Percentiles rank a stretch among this genome's conserved stretches.
phyloP scores from a whole-genome alignment of 2,888 invertebrate genomes.

The Agonum fuliginosum region DNA sequence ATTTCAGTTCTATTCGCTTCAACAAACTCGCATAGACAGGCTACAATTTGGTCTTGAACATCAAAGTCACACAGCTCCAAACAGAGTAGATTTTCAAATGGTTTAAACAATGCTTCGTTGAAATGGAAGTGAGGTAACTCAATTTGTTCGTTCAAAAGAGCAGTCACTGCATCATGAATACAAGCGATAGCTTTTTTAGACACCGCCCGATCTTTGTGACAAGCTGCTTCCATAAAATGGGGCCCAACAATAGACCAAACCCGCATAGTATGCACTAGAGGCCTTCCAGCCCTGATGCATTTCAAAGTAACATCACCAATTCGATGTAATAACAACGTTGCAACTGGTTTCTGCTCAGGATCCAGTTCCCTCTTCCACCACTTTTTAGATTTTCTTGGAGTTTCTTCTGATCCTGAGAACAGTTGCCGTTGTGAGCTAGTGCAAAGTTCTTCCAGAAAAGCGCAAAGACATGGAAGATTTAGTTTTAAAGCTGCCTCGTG shows the following conservation, averaged over 20 bases:
- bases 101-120: conserved; percentile 95
- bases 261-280: conserved; percentile 92
- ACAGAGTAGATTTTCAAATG: conserved; percentile 95
- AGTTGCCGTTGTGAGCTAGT: conserved; percentile 86
- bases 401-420: conserved; percentile 71
- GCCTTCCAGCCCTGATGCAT: conserved; percentile 89
- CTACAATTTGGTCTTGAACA: conserved; percentile 91
- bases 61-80: conserved; percentile 95
- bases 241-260: conserved; percentile 95
- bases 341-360: conserved; percentile 72
- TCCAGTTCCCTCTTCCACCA: conserved; percentile 72
- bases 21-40: conserved; percentile 96
- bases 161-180: conserved; percentile 93
- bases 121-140: conserved; percentile 96
- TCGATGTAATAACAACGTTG: conserved; percentile 83
- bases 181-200: conserved; percentile 94
- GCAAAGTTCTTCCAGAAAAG: conserved; percentile 88
- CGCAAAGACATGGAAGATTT: conserved; percentile 88
- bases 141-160: conserved; percentile 88
- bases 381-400: conserved; percentile 72
- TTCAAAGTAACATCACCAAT: conserved; percentile 92
- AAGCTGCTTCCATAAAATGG: conserved; percentile 96
- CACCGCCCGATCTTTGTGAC: conserved; percentile 90
- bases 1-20: conserved; percentile 95
- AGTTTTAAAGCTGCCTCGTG: conserved; percentile 91